Evolutionary conservation across 2,797 vertebrate genomes (phyloP).

Genomic region (Rhinogobio ventralis): DNA sequence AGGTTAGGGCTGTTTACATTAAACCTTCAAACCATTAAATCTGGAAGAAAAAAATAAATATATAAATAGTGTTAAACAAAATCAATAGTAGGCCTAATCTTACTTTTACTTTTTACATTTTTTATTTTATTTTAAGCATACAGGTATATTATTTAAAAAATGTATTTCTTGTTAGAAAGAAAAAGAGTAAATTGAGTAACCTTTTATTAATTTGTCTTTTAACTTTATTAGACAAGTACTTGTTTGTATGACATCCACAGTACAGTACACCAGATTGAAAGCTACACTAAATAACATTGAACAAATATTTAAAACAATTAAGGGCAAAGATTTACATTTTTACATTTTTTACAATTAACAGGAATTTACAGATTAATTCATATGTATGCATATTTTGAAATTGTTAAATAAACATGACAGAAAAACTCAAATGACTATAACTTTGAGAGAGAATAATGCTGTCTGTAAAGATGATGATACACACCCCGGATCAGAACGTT

Average conservation of each 20-base stretch:
- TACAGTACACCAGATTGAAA: background rate
- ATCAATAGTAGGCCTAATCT: background rate
- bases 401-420: background rate
- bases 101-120: background rate
- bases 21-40: background rate
- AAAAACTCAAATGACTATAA: background rate
- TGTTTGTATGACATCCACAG: background rate
- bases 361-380: background rate
- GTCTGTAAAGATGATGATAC: background rate
- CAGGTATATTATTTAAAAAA: too few species aligned
- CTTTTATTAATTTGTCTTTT: background rate
- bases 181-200: background rate
- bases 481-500: background rate
- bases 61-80: background rate
- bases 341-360: background rate
- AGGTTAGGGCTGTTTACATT: background rate
- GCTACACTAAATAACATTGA: background rate
- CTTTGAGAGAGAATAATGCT: background rate
- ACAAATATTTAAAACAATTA: too few species aligned
- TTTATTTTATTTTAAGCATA: too few species aligned
- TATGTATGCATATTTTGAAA: background rate
- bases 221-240: background rate
- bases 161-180: background rate
- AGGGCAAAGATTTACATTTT: too few species aligned
- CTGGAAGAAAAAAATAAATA: too few species aligned